Evolutionary conservation across 2,113 vertebrate genomes (phyloP).

Genomic region (Axis porcinus): DNA sequence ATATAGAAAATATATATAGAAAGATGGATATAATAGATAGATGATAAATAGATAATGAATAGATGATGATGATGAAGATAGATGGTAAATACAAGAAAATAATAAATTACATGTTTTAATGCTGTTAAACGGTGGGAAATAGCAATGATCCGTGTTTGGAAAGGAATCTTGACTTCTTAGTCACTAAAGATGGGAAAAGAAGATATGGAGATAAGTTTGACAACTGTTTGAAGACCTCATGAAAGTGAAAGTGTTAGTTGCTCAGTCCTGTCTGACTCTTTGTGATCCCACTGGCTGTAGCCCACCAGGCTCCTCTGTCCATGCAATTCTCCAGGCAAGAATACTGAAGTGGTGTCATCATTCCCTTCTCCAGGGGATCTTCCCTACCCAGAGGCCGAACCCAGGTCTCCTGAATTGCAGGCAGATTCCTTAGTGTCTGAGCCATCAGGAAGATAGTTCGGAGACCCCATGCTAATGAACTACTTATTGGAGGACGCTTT

Average conservation of each 20-base stretch:
- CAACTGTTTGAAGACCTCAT: neutral
- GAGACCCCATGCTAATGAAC: neutral
- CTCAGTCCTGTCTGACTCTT: neutral
- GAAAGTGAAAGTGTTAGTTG: neutral
- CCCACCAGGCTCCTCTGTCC: neutral
- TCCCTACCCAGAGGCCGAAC: neutral
- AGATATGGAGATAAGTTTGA: neutral
- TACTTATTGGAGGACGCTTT: neutral
- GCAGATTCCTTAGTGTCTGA: neutral
- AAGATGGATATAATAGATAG: neutral
- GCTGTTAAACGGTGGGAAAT: neutral
- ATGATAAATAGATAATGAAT: neutral
- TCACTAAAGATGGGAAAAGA: neutral
- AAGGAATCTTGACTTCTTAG: neutral
- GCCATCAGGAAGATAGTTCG: neutral
- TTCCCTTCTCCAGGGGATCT: neutral
- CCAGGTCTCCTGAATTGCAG: neutral
- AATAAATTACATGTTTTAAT: neutral
- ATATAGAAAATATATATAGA: neutral
- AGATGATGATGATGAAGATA: too few species aligned
- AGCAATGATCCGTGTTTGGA: neutral
- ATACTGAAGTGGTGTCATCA: neutral
- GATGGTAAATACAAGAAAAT: neutral
- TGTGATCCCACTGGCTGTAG: neutral
- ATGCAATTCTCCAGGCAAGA: neutral